Percentiles rank a stretch among this genome's conserved stretches.
Evolutionary conservation across 2,888 invertebrate species (phyloP).

Genomic region (Thyatira batis): DNA sequence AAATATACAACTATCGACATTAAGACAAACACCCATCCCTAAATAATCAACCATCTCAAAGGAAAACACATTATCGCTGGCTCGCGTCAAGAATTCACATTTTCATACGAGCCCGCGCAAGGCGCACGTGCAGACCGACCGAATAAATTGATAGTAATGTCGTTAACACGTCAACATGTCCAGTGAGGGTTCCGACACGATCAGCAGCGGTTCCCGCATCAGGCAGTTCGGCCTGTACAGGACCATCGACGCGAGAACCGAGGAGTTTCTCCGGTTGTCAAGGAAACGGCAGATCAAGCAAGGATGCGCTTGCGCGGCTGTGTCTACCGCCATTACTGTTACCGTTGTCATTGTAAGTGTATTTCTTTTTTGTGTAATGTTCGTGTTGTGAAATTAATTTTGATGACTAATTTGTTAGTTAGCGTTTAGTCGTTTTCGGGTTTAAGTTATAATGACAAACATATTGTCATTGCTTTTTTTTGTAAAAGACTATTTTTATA

Average conservation of each 20-base stretch:
- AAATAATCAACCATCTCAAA: slow-evolving; percentile 46
- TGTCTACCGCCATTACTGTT: slow-evolving; percentile 71
- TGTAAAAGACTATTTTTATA: too few species aligned
- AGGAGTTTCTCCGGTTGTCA: slow-evolving; percentile 69
- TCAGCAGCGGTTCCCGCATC: slow-evolving; percentile 49
- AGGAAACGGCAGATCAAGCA: slow-evolving; percentile 66
- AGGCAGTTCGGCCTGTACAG: slow-evolving; percentile 71
- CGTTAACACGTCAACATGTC: slow-evolving; percentile 54
- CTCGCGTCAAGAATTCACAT: slow-evolving; percentile 56
- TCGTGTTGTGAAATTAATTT: not conserved
- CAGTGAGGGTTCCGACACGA: slow-evolving; percentile 58
- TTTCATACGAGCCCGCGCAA: slow-evolving; percentile 45
- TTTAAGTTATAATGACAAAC: too few species aligned
- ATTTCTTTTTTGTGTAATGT: not conserved
- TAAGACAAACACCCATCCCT: not conserved
- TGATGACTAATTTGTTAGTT: slow-evolving; percentile 6
- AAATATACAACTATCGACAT: not conserved
- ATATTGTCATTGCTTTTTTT: too few species aligned
- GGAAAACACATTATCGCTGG: slow-evolving; percentile 56
- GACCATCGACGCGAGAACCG: slow-evolving; percentile 67
- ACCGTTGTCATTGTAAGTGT: slow-evolving; percentile 74
- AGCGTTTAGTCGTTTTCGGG: slow-evolving; percentile 15
- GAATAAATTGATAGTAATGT: slow-evolving; percentile 53
- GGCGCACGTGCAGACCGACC: slow-evolving; percentile 48
- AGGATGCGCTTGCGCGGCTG: slow-evolving; percentile 72